Evolutionary conservation across 2,888 invertebrate genomes (phyloP), one percentile per base, ranked within the genome.

Genomic region (Idaea straminata): DNA sequence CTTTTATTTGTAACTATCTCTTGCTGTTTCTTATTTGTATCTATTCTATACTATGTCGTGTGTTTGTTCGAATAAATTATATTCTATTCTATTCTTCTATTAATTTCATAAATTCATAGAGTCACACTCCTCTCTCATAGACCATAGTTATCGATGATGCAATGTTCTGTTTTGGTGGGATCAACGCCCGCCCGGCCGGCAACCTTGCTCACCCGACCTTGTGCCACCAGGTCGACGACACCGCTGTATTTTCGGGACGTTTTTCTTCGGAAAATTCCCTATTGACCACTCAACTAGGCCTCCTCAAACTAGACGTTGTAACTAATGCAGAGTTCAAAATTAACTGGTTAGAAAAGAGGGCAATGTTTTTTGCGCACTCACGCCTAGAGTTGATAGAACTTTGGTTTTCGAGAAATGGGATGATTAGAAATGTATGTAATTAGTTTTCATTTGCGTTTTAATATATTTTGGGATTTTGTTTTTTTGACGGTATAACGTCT

Each of bases 241-340:
- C 71, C 71, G 73, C 78, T 10, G 79, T 85, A 87, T 89, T 90
- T 90, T 89, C 86, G 85, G 71, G 85, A 78, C 81, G 83, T 86
- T 89, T 90, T 90, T 89, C 89, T 88, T 84, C 74, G 81, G 88
- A 89, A 91, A 91, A 89, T 87, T 85, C 75, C 66, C 74, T 75
- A 78, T 74, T 67, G 74, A 71, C 88, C 85, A 86, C 34, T n/a
- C 7, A 61, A 35, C 61, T 57, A 72, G 89, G 85, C 59, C 88
- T 75, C 59, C 75, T 15, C 10, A 61, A 65, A 64, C n/a, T 35
- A 13, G 15, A 15, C 63, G 58, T 67, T 67, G 72, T 60, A 61
- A 61, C 7, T 16, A 6, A 15, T 35, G 15, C 57, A 63, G 72
- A 78, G 69, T 83, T 85, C 69, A 60, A 13, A 36, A 15, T 2